A percentile compares a stretch with the other conserved stretches of the same genome.
Evolutionary conservation across 2,888 invertebrate genomes (phyloP).

Genomic region (Lobophora halterata): DNA sequence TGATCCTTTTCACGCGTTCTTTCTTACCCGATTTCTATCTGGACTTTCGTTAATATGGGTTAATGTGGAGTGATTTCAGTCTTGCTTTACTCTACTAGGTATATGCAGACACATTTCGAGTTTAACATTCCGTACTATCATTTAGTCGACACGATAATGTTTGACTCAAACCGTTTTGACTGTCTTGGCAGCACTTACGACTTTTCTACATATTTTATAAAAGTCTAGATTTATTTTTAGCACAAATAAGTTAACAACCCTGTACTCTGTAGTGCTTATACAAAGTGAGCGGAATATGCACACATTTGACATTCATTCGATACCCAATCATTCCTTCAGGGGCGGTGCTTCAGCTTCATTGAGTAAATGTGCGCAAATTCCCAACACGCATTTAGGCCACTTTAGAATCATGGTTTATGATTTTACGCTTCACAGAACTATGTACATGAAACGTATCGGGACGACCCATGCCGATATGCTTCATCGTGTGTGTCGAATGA

Average conservation of each 20-base stretch:
- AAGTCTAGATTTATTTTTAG: constrained; percentile 17
- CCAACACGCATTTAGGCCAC: constrained; percentile 30
- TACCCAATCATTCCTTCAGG: constrained; percentile 17
- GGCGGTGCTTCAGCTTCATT: constrained; percentile 22
- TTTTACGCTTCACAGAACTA: constrained; percentile 56
- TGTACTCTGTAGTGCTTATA: constrained; percentile 34
- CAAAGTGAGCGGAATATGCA: constrained; percentile 33
- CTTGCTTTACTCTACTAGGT: too few species aligned
- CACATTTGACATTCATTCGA: constrained; percentile 25
- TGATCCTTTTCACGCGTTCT: too few species aligned
- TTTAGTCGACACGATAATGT: too few species aligned
- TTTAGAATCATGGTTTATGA: constrained; percentile 36
- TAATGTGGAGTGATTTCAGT: too few species aligned
- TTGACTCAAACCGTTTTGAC: neutral
- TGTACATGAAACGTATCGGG: constrained; percentile 58
- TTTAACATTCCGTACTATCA: too few species aligned
- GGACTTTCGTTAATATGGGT: too few species aligned
- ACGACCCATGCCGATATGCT: constrained; percentile 43
- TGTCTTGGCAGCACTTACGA: constrained; percentile 5
- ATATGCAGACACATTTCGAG: too few species aligned
- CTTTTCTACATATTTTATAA: neutral
- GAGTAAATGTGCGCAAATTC: constrained; percentile 33
- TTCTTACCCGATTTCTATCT: too few species aligned
- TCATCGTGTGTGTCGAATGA: constrained; percentile 57
- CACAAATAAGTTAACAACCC: constrained; percentile 31